Conservation (phyloP, 2,888 invertebrate genomes). For the Drosophila nigricruria region DNA sequence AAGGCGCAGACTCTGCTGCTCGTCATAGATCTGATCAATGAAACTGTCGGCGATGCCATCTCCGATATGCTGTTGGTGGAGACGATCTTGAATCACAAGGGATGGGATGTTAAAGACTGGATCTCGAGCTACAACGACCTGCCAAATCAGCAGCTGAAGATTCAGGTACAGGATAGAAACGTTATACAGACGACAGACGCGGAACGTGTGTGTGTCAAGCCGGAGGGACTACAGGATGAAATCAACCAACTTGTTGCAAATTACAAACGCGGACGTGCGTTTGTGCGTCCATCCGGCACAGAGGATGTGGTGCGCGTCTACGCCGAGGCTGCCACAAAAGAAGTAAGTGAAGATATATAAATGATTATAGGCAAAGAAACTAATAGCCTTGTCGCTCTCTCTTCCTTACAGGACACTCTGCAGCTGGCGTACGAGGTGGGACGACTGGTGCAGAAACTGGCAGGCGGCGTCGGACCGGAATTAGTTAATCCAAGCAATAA, state of each 20-base stretch:
- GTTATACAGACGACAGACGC: slow-evolving; percentile 95
- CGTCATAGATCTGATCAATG: slow-evolving; percentile 95
- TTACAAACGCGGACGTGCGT: slow-evolving; percentile 91
- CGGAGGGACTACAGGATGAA: slow-evolving; percentile 92
- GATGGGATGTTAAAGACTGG: slow-evolving; percentile 94
- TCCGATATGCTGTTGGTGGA: slow-evolving; percentile 98
- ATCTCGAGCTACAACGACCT: slow-evolving; percentile 92
- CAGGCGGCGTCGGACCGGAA: slow-evolving; percentile 91
- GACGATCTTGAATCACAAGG: slow-evolving; percentile 92
- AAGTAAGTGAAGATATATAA: slow-evolving; percentile 83
- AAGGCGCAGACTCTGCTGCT: slow-evolving; percentile 88
- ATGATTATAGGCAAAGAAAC: neutral
- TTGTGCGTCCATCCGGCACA: slow-evolving; percentile 98
- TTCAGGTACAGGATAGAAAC: slow-evolving; percentile 94
- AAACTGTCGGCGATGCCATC: slow-evolving; percentile 98
- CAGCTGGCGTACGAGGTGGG: slow-evolving; percentile 91
- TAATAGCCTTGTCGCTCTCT: neutral
- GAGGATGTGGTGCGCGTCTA: slow-evolving; percentile 98
- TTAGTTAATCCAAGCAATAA: slow-evolving; percentile 85
- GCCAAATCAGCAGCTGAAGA: slow-evolving; percentile 95
- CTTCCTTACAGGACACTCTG: slow-evolving; percentile 87
- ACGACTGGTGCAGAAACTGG: slow-evolving; percentile 90
- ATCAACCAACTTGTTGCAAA: slow-evolving; percentile 90
- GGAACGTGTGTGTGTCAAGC: slow-evolving; percentile 92
- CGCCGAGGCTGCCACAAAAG: slow-evolving; percentile 94